Percentiles rank a stretch among this genome's conserved stretches.
Conservation (phyloP, 2,113 vertebrate genomes). For the Ctenodactylus gundi region DNA sequence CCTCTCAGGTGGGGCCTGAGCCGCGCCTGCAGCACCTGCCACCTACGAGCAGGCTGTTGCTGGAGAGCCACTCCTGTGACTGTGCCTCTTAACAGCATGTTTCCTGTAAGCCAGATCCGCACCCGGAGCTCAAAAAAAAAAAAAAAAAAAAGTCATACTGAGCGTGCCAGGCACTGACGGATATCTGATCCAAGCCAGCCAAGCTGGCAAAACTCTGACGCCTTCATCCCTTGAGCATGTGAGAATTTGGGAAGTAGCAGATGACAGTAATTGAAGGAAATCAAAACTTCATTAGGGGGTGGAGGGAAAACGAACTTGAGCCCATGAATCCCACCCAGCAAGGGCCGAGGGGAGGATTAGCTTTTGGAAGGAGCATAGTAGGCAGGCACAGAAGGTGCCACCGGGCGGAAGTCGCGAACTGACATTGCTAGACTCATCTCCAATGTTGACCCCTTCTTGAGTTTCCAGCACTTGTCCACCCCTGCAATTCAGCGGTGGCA, state of each 20-base stretch:
- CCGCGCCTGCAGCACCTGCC: neutral
- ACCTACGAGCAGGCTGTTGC: constrained; percentile 28
- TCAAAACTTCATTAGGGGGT: neutral
- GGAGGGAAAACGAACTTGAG: neutral
- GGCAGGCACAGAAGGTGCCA: neutral
- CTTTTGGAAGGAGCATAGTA: neutral
- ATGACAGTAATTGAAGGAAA: neutral
- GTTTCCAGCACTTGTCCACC: accelerated
- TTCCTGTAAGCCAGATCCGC: neutral
- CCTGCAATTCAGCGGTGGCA: neutral
- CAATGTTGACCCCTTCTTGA: neutral
- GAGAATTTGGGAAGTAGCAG: neutral
- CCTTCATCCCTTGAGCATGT: neutral
- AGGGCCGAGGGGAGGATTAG: neutral
- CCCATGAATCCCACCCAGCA: neutral
- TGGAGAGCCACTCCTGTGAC: neutral
- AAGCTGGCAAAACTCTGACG: neutral
- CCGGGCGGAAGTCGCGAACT: neutral
- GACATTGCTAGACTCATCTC: neutral
- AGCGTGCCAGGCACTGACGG: neutral
- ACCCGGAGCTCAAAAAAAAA: neutral
- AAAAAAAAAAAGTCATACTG: neutral
- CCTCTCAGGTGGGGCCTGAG: neutral
- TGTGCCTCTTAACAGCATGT: neutral
- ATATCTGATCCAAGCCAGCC: neutral